Base-by-base conservation (phyloP, 2,888 invertebrate genomes). In the Heliconius hortense region DNA sequence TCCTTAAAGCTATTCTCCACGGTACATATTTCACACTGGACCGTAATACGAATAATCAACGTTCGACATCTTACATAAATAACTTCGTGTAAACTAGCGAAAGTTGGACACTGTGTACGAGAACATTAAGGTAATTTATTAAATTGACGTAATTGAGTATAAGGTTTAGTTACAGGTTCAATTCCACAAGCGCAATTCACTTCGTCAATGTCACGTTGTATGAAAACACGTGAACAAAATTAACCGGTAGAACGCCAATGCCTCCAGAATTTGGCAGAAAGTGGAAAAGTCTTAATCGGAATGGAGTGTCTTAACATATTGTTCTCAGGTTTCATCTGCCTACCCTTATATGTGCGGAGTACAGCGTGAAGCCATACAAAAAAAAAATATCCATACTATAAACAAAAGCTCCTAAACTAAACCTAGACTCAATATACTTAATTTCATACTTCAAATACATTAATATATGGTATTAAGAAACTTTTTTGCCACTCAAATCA, bases 41-140 rank as follows among this genome's bases (percentile, higher is more conserved):
- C 70, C 71, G 76, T 74, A 76, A 76, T 73, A 74, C 63, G 73
- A 76, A 77, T 74, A 77, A 77, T 76, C 76, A 64, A 76, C 71
- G 64, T 76, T 74, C 76, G 76, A 77, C 76, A 69, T 64, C 73
- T 76, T 76, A 76, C 76, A 76, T 78, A 78, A 76, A 77, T 76
- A 78, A 76, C 76, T 26, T 56, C 76, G 68, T 78, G 76, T 76
- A 78, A 74, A 74, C 73, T 64, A 73, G 74, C 76, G 76, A 76
- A 78, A 78, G 72, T 74, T 74, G 72, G 69, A 78, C 73, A 26
- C 26, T 71, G 60, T 69, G 48, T 60, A 60, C 26, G 26, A 43
- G 21, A 56, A 60, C 24, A 59, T 35, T 53, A 53, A 39, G n/a
- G 5, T 31, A 13, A 24, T 43, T 43, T 66, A 39, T 24, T 13